phyloP scores from a whole-genome alignment of 2,888 invertebrate genomes.

The Tigriopus californicus region DNA sequence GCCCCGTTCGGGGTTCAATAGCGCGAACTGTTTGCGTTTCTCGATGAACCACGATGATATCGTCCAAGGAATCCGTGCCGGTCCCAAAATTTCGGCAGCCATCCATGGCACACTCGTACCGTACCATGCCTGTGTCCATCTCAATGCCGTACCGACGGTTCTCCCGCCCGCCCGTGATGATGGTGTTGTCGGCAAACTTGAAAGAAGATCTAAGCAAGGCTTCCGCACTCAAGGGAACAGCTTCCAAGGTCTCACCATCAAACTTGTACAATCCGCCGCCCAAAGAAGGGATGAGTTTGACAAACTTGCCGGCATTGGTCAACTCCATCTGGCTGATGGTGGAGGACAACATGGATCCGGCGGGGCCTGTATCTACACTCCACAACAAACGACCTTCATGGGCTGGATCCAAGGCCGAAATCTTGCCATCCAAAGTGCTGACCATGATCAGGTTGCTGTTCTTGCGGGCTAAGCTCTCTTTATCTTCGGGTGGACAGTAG shows the following conservation, averaged over 20 bases:
- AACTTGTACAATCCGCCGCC: slow-evolving; percentile 79
- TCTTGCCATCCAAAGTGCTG: slow-evolving; percentile 71
- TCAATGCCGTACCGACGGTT: slow-evolving; percentile 69
- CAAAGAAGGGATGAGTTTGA: slow-evolving; percentile 76
- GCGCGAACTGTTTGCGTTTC: slow-evolving; percentile 74
- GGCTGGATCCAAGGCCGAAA: slow-evolving; percentile 57
- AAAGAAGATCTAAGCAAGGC: slow-evolving; percentile 59
- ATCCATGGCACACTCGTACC: slow-evolving; percentile 56
- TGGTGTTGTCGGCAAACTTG: slow-evolving; percentile 36
- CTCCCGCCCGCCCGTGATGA: slow-evolving; percentile 48
- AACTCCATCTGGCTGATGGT: slow-evolving; percentile 51
- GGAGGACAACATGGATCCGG: slow-evolving; percentile 53
- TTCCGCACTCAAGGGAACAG: slow-evolving; percentile 68
- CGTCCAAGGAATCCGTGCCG: slow-evolving; percentile 32
- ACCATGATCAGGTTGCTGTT: slow-evolving; percentile 43
- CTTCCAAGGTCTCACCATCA: slow-evolving; percentile 68
- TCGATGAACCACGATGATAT: slow-evolving; percentile 56
- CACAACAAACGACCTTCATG: slow-evolving; percentile 35
- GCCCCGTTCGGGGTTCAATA: slow-evolving; percentile 62
- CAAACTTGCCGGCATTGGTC: slow-evolving; percentile 62
- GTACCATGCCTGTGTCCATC: slow-evolving; percentile 43
- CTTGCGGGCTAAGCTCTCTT: not conserved
- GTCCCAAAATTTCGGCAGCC: slow-evolving; percentile 22
- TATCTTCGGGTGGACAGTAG: too few species aligned
- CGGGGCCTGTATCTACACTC: not conserved